Evolutionary conservation across 1,140 invertebrate species (phyloP).

Genomic region (Megalonaias nervosa): DNA sequence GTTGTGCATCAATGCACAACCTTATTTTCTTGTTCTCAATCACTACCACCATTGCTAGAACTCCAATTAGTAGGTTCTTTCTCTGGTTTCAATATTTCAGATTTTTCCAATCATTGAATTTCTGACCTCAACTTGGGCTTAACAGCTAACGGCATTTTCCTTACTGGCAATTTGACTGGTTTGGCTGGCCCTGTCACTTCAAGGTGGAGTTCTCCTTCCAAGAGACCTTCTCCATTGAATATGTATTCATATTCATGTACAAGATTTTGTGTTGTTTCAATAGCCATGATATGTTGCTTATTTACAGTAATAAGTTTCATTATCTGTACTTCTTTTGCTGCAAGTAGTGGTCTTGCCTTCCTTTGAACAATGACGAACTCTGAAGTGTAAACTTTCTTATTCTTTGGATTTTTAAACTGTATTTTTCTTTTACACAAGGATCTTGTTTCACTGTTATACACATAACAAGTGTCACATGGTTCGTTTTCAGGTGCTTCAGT

Average conservation of each 20-base stretch:
- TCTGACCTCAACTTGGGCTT: slow-evolving; percentile 19
- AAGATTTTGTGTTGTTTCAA: too few species aligned
- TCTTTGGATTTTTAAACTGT: too few species aligned
- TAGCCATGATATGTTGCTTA: too few species aligned
- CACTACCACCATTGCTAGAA: slow-evolving; percentile 42
- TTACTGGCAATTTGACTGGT: slow-evolving; percentile 17
- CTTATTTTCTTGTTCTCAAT: slow-evolving; percentile 42
- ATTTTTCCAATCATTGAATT: slow-evolving; percentile 36
- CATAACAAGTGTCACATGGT: not conserved
- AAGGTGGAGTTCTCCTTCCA: too few species aligned
- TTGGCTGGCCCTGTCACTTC: slow-evolving; percentile 5
- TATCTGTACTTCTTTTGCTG: too few species aligned
- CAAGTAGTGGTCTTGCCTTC: too few species aligned
- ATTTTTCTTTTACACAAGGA: too few species aligned
- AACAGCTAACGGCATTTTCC: not conserved
- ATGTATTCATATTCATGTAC: too few species aligned
- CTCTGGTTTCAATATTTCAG: slow-evolving; percentile 55
- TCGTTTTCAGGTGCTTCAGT: not conserved
- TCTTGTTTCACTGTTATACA: not conserved
- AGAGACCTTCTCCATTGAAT: not conserved
- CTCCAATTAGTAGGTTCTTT: slow-evolving; percentile 55
- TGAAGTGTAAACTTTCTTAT: too few species aligned
- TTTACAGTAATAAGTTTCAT: too few species aligned
- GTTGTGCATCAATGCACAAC: slow-evolving; percentile 26
- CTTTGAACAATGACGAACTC: too few species aligned